Percentiles rank a stretch among this genome's conserved stretches.
phyloP scores from a whole-genome alignment of 2,797 vertebrate genomes.

The Steatocranus sp. region DNA sequence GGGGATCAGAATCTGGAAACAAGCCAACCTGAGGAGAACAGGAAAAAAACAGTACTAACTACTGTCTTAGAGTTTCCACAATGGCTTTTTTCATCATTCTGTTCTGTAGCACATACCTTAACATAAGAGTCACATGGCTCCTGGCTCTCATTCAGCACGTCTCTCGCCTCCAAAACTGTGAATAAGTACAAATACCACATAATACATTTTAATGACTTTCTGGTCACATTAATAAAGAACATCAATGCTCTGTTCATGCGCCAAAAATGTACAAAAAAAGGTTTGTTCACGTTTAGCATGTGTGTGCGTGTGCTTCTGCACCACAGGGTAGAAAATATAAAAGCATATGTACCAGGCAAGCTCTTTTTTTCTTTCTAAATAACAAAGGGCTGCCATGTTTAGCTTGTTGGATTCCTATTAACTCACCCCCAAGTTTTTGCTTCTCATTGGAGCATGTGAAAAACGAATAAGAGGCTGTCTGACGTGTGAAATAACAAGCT shows the following conservation, averaged over 20 bases:
- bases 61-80: background rate
- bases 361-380: background rate
- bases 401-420: background rate
- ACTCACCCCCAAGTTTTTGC: background rate
- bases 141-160: slow-evolving; percentile 63
- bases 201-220: background rate
- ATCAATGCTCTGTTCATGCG: background rate
- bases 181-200: background rate
- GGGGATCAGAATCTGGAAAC: slow-evolving; percentile 59
- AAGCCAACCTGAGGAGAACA: slow-evolving; percentile 61
- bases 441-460: background rate
- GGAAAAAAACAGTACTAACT: background rate
- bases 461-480: slow-evolving; percentile 3
- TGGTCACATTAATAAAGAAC: background rate
- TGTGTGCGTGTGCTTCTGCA: background rate
- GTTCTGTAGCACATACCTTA: slow-evolving; percentile 72
- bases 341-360: background rate
- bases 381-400: background rate
- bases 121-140: slow-evolving; percentile 79
- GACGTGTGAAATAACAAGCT: slow-evolving; percentile 18
- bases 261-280: background rate
- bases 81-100: background rate
- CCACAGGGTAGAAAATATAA: background rate
- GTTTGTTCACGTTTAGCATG: background rate
- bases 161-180: slow-evolving; percentile 85